Conservation (phyloP, 53 echinoderm and acorn worm species). For the Echinometra lucunter region DNA sequence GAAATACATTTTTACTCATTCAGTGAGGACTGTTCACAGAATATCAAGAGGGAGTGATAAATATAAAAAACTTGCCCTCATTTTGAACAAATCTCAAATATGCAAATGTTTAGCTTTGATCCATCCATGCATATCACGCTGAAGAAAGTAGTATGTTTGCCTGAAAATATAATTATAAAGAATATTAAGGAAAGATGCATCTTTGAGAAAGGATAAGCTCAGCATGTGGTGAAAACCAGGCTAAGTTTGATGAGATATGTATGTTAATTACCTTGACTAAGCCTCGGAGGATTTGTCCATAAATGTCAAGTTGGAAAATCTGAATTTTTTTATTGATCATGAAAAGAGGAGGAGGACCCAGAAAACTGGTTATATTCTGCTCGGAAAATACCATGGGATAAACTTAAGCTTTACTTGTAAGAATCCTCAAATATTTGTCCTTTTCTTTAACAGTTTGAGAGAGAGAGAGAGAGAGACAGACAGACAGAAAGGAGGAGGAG, state of each 20-base stretch:
- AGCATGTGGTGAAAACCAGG: not conserved
- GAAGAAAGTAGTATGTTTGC: not conserved
- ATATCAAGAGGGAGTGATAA: not conserved
- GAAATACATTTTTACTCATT: not conserved
- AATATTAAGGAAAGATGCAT: not conserved
- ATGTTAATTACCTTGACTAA: not conserved
- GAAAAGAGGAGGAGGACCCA: not conserved
- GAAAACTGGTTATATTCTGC: not conserved
- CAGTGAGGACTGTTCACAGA: not conserved
- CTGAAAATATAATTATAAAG: not conserved
- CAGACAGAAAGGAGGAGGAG: not conserved
- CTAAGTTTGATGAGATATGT: not conserved
- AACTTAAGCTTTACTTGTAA: not conserved
- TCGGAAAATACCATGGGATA: not conserved
- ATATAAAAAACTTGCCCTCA: not conserved
- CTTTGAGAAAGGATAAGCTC: not conserved
- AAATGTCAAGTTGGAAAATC: conserved; percentile 19
- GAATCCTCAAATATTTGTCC: not conserved
- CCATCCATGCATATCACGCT: not conserved
- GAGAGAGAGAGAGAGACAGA: too few species aligned
- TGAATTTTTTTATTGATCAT: conserved; percentile 1
- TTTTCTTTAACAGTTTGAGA: not conserved
- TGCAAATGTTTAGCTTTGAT: not conserved
- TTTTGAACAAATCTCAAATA: not conserved
- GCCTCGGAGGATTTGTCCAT: not conserved